Base-by-base conservation (phyloP, 2,888 invertebrate genomes). In the Erannis defoliaria region DNA sequence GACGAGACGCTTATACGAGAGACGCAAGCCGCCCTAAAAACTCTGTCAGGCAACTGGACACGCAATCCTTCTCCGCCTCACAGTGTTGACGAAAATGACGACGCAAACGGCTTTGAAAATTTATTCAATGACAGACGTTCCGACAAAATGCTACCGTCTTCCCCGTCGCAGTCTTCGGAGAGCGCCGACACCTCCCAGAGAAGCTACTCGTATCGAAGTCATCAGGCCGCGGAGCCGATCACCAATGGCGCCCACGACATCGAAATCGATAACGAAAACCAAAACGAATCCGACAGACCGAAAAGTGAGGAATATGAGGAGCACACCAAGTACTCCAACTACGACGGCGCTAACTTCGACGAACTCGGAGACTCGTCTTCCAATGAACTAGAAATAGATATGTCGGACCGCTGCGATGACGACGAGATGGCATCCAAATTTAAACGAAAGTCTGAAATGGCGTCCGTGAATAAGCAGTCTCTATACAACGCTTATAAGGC, bases 11-110 rank as follows among this genome's bases (percentile, higher is more conserved):
- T 97, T 55, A 97, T 98, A 66, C 94, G 97, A 51, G 98, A 98
- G 85, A 97, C 98, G 2, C 97, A 98, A 82, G 97, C 97, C 1
- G 97, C 97, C 0, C 86, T 98, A 29, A 97, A 97, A 83, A 96
- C 96, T 72, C 89, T 98, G n/a, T 97, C 97, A 0, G 97, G 97
- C 14, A 97, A 96, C 82, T 97, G 97, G 96, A 95, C 96, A 5
- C 84, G 86, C n/a, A 96, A 96, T 12, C 95, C 95, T 23, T 94
- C 94, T 6, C 94, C 94, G 31, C 79, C 93, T 8, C 96, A 96
- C 75, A 95, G 95, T 56, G 89, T 94, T 54, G 94, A 94, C 66
- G 95, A 95, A 66, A 96, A 96, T 75, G 97, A 97, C 68, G 97
- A 97, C 74, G 95, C 96, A 29, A 96, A 96, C 40, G 96, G 96